Base-by-base conservation (phyloP, 2,113 vertebrate genomes). In the Genyomyrus donnyi region DNA sequence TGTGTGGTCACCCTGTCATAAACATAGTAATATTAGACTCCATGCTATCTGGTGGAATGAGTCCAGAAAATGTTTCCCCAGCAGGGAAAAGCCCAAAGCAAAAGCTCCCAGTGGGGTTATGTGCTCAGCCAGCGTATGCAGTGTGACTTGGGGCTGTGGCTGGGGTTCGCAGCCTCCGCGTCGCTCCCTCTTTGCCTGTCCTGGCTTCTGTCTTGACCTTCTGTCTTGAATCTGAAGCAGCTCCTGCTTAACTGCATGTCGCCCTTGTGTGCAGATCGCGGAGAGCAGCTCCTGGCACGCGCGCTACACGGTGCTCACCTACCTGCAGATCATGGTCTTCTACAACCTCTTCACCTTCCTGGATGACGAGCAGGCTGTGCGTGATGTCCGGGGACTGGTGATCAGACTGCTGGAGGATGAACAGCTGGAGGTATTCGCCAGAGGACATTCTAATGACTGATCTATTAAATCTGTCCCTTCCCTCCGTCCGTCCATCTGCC, bases 301-400 rank as follows among this genome's bases (percentile, higher is more conserved):
- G 46, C 96, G 98, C 87, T 99, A 99, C 92, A 98, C 98, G 15
- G 95, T 99, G 90, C 93, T 99, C 93, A 99, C 97, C 94, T 99
- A 99, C 96, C 97, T 99, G 94, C 98, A 99, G 95, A 97, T 98
- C 62, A 98, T 98, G 98, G 98, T 99, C 56, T 99, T 99, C 94
- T 99, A 99, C 95, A 99, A 99, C 95, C 97, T 99, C 90, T 99
- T 99, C 95, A 97, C 97, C 94, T 98, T 99, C 94, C 96, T 99
- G 93, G 98, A 96, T 92, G 96, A 96, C 90, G 95, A 95, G 86
- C 95, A 96, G 91, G 96, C 97, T 1, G 97, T 99, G 89, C 91
- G 94, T 89, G 96, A 96, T 85, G 97, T 98, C 88, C 95, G 97
- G 56, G 96, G 95, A 48, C 93, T 99, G 91, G 96, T 99, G 91